Base-by-base conservation (phyloP, 2,888 invertebrate genomes). In the Cheilosia impressa region DNA sequence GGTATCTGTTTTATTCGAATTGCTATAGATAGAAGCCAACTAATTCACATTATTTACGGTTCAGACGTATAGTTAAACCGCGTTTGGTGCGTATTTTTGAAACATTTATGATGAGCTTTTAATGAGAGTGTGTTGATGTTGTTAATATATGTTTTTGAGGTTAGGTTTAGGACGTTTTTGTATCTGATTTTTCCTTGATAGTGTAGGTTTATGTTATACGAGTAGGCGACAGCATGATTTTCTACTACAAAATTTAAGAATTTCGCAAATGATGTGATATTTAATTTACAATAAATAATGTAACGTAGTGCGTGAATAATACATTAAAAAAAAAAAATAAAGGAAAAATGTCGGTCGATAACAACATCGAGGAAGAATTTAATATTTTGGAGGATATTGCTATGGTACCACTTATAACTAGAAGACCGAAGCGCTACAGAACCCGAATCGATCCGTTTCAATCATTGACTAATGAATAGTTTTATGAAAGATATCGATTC, bases 1-100 rank as follows among this genome's bases (percentile, higher is more conserved):
- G 50, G 22, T 57, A 9, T 17, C 22, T 15, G 15, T 58, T 41
- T 17, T n/a, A 47, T 58, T 50, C 6, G 3, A 47, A 47, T 47
- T 60, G 69, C 4, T 31, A 27, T 7, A 22, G n/a, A 27, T 19
- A 43, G 9, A 27, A 55, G 41, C 9, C 24, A 24, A 43, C n/a
- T 63, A 17, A 17, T 15, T 10, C 27, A 57, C 45, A 34, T 4
- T 60, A 41, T 71, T 71, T 19, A 41, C 7, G 41, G 41, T 24
- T 22, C 3, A 9, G 41, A 52, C 10, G 22, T 22, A 2, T 38
- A 38, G 50, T 52, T 58, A 10, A 17, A 31, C 27, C 6, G 17
- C 38, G 13, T 2, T 2, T 9, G 7, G 6, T 38, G 43, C 7
- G 4, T n/a, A 22, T 24, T 43, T 43, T 45, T 9, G 60, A 24